A percentile compares a stretch with the other conserved stretches of the same genome.
phyloP scores from a whole-genome alignment of 1,140 invertebrate species.

The Neuroterus valhalla region DNA sequence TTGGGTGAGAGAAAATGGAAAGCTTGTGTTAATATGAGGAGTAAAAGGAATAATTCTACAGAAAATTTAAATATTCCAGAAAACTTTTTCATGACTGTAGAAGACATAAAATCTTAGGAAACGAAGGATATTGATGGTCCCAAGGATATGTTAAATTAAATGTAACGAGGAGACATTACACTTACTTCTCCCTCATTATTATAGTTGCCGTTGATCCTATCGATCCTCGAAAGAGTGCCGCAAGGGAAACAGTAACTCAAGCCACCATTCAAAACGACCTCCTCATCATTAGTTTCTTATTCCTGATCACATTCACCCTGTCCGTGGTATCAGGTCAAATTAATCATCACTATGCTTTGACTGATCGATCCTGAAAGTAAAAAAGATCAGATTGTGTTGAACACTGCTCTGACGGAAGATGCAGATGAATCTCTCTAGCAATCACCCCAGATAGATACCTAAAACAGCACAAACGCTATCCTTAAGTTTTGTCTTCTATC shows the following conservation, averaged over 20 bases:
- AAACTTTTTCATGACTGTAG: no score
- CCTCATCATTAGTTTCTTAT: constrained; percentile 30
- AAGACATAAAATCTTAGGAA: constrained; percentile 13
- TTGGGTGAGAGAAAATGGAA: no score
- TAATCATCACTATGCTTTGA: constrained; percentile 35
- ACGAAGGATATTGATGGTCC: constrained; percentile 10
- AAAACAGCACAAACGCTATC: no score
- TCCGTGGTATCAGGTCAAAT: constrained; percentile 36
- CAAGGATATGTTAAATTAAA: constrained; percentile 29
- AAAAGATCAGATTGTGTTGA: no score
- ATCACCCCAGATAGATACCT: no score
- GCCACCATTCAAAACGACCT: constrained; percentile 31
- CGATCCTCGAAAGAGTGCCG: constrained; percentile 20
- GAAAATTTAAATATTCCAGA: no score
- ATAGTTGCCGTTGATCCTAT: constrained; percentile 19
- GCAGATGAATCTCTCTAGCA: no score
- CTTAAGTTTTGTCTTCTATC: no score
- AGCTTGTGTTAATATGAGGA: no score
- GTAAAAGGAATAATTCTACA: no score
- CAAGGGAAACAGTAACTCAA: constrained; percentile 10
- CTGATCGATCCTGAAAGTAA: no score
- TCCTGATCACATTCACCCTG: constrained; percentile 26
- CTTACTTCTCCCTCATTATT: constrained; percentile 22
- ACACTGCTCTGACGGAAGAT: no score
- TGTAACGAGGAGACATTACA: constrained; percentile 22